phyloP scores from a whole-genome alignment of 2,797 vertebrate species.

The Aselliscus stoliczkanus region DNA sequence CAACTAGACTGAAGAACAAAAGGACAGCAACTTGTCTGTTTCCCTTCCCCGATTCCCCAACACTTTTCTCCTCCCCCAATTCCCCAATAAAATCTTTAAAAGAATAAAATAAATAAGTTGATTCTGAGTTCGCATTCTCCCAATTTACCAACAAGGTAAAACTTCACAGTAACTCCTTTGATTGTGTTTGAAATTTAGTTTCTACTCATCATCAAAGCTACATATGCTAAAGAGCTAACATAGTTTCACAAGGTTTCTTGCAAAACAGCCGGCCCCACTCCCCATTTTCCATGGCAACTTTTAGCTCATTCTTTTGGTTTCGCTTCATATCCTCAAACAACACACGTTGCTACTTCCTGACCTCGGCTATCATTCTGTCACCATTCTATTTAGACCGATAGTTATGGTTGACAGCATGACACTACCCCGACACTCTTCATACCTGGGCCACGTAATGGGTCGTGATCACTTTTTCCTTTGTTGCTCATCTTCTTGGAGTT shows the following conservation, averaged over 20 bases:
- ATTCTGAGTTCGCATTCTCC: neutral
- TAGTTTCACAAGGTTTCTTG: neutral
- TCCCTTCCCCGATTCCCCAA: too few species aligned
- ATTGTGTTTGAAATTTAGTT: neutral
- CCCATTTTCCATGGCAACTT: neutral
- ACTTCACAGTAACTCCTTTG: too few species aligned
- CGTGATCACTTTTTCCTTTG: neutral
- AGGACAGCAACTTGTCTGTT: too few species aligned
- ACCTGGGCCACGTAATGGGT: fast-evolving
- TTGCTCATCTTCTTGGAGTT: neutral
- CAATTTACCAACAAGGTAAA: fast-evolving
- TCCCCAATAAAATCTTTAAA: too few species aligned
- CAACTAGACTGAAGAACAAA: too few species aligned
- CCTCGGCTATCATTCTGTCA: fast-evolving
- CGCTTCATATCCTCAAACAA: neutral
- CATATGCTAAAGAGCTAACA: fast-evolving
- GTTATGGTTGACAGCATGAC: fast-evolving
- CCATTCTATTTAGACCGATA: fast-evolving
- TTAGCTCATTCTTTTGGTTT: neutral
- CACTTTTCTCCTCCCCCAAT: too few species aligned
- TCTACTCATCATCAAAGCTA: neutral
- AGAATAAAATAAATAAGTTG: too few species aligned
- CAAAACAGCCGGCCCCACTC: neutral
- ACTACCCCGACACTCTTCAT: fast-evolving
- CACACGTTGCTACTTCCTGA: neutral